Conservation (phyloP, 1,140 invertebrate species). For the Mya arenaria region DNA sequence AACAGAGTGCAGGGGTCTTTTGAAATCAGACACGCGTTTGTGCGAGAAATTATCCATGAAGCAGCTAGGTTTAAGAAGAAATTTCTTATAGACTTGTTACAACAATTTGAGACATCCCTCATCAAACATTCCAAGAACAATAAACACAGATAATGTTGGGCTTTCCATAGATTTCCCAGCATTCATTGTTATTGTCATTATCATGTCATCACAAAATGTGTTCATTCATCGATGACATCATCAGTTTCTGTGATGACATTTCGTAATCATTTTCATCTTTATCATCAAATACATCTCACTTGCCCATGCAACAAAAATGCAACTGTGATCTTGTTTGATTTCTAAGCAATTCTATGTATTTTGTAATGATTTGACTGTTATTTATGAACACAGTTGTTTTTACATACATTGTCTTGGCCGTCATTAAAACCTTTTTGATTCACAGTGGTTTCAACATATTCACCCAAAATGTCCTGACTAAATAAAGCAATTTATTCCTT, state of each 20-base stretch:
- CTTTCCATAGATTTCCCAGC: not conserved
- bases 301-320: too few species aligned
- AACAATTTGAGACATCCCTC: slow-evolving; percentile 46
- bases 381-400: too few species aligned
- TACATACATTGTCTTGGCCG: too few species aligned
- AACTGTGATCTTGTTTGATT: too few species aligned
- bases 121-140: slow-evolving; percentile 34
- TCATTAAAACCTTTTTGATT: too few species aligned
- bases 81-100: slow-evolving; percentile 27
- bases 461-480: too few species aligned
- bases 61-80: slow-evolving; percentile 47
- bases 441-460: too few species aligned
- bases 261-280: slow-evolving; percentile 4
- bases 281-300: too few species aligned
- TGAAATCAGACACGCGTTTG: slow-evolving; percentile 42
- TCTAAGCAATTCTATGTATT: too few species aligned
- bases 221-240: not conserved
- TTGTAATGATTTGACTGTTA: too few species aligned
- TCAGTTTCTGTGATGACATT: not conserved
- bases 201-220: not conserved
- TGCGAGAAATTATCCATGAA: slow-evolving; percentile 38
- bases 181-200: not conserved
- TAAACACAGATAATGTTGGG: slow-evolving; percentile 36
- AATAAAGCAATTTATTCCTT: too few species aligned
- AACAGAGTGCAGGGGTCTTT: slow-evolving; percentile 43